phyloP scores from a whole-genome alignment of 2,888 invertebrate species.

The Erpobdella octoculata region DNA sequence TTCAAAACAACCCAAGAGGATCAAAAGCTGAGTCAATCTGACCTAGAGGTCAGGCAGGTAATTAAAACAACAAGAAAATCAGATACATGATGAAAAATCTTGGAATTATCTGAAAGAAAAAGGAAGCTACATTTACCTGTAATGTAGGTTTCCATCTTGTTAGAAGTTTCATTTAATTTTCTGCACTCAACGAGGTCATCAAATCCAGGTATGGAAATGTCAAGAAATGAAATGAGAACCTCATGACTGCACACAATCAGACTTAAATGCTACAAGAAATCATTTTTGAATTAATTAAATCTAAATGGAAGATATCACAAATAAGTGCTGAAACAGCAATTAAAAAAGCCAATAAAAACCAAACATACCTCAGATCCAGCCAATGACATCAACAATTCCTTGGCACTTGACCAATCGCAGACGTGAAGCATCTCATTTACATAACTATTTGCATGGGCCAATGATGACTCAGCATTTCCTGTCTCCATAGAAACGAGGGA shows the following conservation, averaged over 20 bases:
- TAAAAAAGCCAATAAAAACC: too few relatives aligned
- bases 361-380: neutral
- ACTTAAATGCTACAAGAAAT: neutral
- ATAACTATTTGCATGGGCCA: conserved; percentile 43
- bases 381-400: conserved; percentile 37
- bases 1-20: too few relatives aligned
- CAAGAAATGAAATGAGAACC: neutral
- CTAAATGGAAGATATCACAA: neutral
- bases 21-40: too few relatives aligned
- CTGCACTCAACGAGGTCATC: neutral
- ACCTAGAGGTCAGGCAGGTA: too few relatives aligned
- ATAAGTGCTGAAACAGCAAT: neutral
- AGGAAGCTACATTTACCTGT: too few relatives aligned
- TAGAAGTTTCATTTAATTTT: too few relatives aligned
- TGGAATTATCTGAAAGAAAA: too few relatives aligned
- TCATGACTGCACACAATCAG: neutral
- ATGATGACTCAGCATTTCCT: conserved; percentile 43
- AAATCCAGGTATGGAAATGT: neutral
- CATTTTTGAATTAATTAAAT: neutral
- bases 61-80: too few relatives aligned
- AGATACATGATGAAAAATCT: too few relatives aligned
- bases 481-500: conserved; percentile 58
- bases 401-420: conserved; percentile 43
- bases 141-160: too few relatives aligned
- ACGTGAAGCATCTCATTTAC: conserved; percentile 42